phyloP scores from a whole-genome alignment of 2,888 invertebrate genomes.

The Zeuzera pyrina region DNA sequence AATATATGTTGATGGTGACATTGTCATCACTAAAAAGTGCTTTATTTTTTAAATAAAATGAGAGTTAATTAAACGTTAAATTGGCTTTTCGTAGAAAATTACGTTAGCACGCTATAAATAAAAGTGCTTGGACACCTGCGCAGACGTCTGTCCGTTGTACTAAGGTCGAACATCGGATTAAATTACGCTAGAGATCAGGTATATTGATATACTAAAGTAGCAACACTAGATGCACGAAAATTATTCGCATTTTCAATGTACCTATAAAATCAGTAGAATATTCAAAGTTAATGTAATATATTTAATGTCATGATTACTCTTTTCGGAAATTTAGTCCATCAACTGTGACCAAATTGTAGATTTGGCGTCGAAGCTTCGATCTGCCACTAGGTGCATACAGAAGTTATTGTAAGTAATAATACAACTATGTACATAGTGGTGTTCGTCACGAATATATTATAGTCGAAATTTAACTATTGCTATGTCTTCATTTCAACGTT shows the following conservation, averaged over 20 bases:
- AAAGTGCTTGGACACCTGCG: too few species aligned
- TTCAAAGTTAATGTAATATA: too few species aligned
- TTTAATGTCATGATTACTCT: too few species aligned
- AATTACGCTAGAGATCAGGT: too few species aligned
- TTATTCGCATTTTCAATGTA: too few species aligned
- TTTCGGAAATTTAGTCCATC: conserved; percentile 15
- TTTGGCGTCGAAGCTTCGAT: conserved; percentile 21
- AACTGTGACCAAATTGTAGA: conserved; percentile 29
- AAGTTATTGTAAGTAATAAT: conserved; percentile 12
- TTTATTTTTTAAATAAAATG: conserved; percentile 44
- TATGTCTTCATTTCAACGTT: not conserved
- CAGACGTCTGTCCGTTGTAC: too few species aligned
- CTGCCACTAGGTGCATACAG: conserved; percentile 39
- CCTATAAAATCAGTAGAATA: too few species aligned
- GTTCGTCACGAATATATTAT: not conserved
- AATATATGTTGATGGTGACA: conserved; percentile 46
- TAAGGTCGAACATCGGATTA: too few species aligned
- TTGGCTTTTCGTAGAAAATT: conserved; percentile 3
- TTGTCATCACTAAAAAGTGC: conserved; percentile 48
- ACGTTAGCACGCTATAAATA: too few species aligned
- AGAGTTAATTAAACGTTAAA: conserved; percentile 28
- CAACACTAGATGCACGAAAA: too few species aligned
- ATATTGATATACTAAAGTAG: too few species aligned
- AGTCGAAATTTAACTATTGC: not conserved
- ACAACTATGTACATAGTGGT: conserved; percentile 2